phyloP scores from a whole-genome alignment of 1,140 invertebrate genomes.

The Pinna nobilis region DNA sequence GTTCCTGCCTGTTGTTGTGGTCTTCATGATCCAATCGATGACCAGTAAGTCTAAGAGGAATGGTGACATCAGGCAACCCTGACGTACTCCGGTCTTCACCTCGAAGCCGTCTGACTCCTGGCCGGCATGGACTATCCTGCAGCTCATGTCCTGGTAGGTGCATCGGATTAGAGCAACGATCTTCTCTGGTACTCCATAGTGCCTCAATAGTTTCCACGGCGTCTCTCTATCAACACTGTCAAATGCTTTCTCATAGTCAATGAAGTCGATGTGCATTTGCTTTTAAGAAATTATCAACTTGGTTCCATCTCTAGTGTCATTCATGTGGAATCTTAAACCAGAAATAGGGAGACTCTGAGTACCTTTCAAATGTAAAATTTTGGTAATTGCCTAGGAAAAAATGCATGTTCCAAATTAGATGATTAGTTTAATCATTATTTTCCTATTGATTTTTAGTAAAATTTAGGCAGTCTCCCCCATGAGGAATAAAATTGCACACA shows the following conservation, averaged over 20 bases:
- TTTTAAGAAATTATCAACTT: too few relatives aligned
- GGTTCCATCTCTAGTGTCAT: too few relatives aligned
- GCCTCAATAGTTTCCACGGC: conserved; percentile 47
- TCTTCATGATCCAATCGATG: conserved; percentile 41
- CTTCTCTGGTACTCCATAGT: conserved; percentile 44
- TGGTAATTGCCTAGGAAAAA: too few relatives aligned
- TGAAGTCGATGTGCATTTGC: conserved; percentile 56
- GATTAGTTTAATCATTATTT: too few relatives aligned
- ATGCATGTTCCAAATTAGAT: too few relatives aligned
- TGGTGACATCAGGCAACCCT: conserved; percentile 45
- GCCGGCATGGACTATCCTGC: conserved; percentile 36
- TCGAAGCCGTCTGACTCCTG: conserved; percentile 43
- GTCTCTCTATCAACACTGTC: conserved; percentile 53
- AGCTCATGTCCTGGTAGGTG: conserved; percentile 15
- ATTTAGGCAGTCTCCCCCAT: too few relatives aligned
- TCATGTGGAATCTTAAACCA: too few relatives aligned
- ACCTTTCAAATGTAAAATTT: too few relatives aligned
- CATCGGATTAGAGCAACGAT: conserved; percentile 31
- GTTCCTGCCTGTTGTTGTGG: conserved; percentile 11
- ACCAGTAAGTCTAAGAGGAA: conserved; percentile 39
- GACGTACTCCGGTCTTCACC: conserved; percentile 32
- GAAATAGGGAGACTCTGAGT: too few relatives aligned
- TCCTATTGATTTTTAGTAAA: too few relatives aligned
- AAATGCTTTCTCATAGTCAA: conserved; percentile 39
- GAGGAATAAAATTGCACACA: too few relatives aligned